A percentile compares a stretch with the other conserved stretches of the same genome.
Evolutionary conservation across 2,797 vertebrate species (phyloP).

Genomic region (Tenualosa thibaudeaui): DNA sequence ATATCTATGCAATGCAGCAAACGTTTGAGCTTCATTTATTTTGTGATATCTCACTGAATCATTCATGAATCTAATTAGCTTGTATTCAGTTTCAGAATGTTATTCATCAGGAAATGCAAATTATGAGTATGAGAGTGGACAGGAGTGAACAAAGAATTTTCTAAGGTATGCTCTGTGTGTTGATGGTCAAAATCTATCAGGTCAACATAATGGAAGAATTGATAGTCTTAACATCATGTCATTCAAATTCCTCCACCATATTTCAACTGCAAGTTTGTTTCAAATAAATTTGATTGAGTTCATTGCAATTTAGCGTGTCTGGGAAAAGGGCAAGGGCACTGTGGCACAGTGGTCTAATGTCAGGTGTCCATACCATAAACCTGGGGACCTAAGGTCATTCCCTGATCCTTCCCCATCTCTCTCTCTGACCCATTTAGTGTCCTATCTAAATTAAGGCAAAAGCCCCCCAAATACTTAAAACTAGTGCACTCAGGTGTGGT

Average conservation of each 20-base stretch:
- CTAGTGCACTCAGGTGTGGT: too few relatives aligned
- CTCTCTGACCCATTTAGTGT: too few relatives aligned
- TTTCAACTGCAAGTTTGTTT: not conserved
- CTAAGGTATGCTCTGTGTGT: not conserved
- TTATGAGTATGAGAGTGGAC: not conserved
- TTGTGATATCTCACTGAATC: conserved; percentile 5
- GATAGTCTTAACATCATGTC: too few relatives aligned
- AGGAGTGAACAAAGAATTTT: not conserved
- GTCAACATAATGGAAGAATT: not conserved
- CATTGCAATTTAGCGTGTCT: too few relatives aligned
- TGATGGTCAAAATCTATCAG: not conserved
- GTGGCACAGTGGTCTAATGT: too few relatives aligned
- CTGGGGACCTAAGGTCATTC: too few relatives aligned
- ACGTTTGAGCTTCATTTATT: not conserved
- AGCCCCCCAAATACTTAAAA: too few relatives aligned
- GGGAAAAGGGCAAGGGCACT: too few relatives aligned
- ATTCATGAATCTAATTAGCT: conserved; percentile 14
- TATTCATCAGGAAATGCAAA: not conserved
- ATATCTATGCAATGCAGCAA: not conserved
- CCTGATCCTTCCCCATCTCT: too few relatives aligned
- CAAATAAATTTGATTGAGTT: too few relatives aligned
- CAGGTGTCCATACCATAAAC: too few relatives aligned
- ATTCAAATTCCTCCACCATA: not conserved
- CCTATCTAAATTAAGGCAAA: too few relatives aligned
- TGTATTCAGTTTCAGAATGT: not conserved